Evolutionary conservation across 23 tunicate genomes (phyloP).

Genomic region (Ascidia mentula): DNA sequence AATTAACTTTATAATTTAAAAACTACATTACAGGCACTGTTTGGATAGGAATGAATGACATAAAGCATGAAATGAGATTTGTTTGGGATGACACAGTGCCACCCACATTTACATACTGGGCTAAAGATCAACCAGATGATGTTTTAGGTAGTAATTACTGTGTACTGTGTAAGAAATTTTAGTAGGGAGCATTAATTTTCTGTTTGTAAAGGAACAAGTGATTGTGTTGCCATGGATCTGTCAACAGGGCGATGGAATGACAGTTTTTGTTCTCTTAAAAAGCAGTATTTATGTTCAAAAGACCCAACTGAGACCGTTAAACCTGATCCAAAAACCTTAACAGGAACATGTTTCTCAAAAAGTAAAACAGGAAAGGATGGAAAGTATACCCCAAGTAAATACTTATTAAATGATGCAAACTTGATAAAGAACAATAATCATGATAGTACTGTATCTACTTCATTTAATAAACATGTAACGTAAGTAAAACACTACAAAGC

Average conservation of each 20-base stretch:
- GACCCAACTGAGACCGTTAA: conserved; percentile 35
- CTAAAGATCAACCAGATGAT: conserved; percentile 79
- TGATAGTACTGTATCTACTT: background rate
- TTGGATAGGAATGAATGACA: conserved; percentile 93
- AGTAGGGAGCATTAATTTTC: no score
- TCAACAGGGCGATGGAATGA: conserved; percentile 78
- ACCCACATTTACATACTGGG: conserved; percentile 90
- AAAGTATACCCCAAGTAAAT: background rate
- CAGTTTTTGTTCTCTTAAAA: conserved; percentile 35
- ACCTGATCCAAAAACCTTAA: background rate
- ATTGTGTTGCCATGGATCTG: conserved; percentile 67
- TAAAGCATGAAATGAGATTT: conserved; percentile 82
- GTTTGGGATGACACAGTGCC: conserved; percentile 55
- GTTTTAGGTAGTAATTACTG: conserved; percentile 30
- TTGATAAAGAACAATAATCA: background rate
- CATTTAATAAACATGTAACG: no score
- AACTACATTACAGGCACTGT: conserved; percentile 30
- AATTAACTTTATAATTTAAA: background rate
- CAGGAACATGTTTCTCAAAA: conserved; percentile 26
- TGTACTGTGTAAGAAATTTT: no score
- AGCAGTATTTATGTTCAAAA: conserved; percentile 62
- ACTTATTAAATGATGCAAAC: background rate
- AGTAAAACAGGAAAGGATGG: background rate
- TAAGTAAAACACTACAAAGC: background rate
- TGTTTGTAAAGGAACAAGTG: conserved; percentile 40